Evolutionary conservation across 2,888 invertebrate species (phyloP).

Genomic region (Cyaniris semiargus): DNA sequence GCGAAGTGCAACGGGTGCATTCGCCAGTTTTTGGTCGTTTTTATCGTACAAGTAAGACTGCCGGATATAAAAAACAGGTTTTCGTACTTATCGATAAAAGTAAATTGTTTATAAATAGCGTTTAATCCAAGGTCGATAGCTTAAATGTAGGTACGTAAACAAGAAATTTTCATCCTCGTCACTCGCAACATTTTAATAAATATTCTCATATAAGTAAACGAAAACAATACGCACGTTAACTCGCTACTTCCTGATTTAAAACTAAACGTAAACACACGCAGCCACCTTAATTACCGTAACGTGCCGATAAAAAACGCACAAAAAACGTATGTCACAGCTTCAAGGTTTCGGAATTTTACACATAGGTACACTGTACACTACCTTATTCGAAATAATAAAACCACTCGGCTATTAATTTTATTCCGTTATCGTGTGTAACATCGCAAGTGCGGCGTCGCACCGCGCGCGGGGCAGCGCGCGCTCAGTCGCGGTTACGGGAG

Average conservation of each 20-base stretch:
- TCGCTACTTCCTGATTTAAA: conserved; percentile 12
- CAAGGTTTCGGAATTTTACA: conserved; percentile 64
- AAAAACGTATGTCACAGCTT: conserved; percentile 51
- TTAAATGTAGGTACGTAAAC: conserved; percentile 22
- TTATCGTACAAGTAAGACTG: background rate
- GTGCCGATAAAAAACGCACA: conserved; percentile 49
- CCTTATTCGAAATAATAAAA: conserved; percentile 60
- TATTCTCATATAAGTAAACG: background rate
- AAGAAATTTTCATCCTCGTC: conserved; percentile 18
- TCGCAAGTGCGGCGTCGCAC: conserved; percentile 68
- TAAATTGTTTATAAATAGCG: conserved; percentile 28
- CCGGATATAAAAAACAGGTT: conserved; percentile 28
- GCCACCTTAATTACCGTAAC: conserved; percentile 50
- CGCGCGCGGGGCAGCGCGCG: conserved; percentile 76
- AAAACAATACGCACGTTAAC: conserved; percentile 28
- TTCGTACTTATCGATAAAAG: conserved; percentile 24
- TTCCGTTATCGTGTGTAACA: conserved; percentile 65
- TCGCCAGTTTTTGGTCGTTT: background rate
- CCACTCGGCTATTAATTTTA: conserved; percentile 17
- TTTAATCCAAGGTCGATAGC: conserved; percentile 27
- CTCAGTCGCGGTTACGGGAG: conserved; percentile 75
- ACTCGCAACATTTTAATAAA: conserved; percentile 17
- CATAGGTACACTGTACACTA: conserved; percentile 66
- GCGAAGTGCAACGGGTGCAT: background rate
- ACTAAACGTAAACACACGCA: conserved; percentile 26